Evolutionary conservation across 2,797 vertebrate species (phyloP).

Genomic region (Premnoplex brunnescens): DNA sequence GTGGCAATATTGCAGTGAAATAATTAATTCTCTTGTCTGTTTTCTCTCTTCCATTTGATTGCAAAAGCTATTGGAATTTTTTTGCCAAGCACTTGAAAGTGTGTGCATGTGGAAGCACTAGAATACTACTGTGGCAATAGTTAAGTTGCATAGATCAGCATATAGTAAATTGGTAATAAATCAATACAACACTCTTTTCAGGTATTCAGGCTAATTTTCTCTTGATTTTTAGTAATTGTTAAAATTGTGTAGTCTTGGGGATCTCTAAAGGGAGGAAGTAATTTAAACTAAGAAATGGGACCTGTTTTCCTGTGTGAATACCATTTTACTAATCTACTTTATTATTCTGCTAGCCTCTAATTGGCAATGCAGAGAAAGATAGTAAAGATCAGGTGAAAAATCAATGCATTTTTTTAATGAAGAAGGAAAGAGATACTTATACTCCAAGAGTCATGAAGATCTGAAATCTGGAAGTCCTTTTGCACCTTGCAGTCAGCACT

Average conservation of each 20-base stretch:
- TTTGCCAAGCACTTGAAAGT: background rate
- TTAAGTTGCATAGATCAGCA: background rate
- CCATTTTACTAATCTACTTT: background rate
- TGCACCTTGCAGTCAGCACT: background rate
- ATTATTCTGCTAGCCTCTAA: background rate
- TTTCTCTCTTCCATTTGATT: background rate
- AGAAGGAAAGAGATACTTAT: background rate
- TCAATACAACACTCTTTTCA: background rate
- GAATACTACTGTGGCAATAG: background rate
- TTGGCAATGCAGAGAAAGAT: background rate
- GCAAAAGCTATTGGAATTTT: background rate
- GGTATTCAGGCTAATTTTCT: background rate
- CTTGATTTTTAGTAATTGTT: background rate
- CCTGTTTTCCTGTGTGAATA: background rate
- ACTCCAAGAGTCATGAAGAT: background rate
- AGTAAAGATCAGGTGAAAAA: background rate
- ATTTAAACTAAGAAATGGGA: background rate
- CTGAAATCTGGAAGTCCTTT: background rate
- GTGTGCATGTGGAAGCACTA: accelerated
- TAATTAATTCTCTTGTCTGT: background rate
- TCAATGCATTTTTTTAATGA: background rate
- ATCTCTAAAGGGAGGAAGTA: background rate
- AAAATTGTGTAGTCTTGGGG: background rate
- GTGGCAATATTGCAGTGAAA: background rate
- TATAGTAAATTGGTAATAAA: background rate